Evolutionary conservation across 2,113 vertebrate species (phyloP), one percentile per base, ranked within the genome.

Genomic region (Leptocoma aspasia): DNA sequence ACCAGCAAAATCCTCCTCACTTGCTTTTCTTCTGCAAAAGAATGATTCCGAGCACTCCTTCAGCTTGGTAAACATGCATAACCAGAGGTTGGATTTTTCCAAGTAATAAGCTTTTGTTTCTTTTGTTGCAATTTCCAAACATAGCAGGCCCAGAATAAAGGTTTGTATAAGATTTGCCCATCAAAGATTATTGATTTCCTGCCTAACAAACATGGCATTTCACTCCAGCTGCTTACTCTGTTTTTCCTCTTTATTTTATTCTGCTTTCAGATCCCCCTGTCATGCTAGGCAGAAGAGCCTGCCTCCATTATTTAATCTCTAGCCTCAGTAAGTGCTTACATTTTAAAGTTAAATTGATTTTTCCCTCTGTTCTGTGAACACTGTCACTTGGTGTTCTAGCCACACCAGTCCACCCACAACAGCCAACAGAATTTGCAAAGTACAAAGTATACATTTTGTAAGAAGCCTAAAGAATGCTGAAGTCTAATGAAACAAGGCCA

Each of bases 261-360:
- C 70, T 68, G 65, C 56, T 86, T 88, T 65, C 79, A 86, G 52
- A 86, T 82, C 77, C 30, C 39, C 37, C 63, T 86, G 72, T 53
- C 69, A 82, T 19, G 33, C 52, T 84, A 92, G n/a, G 49, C 65
- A 96, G 86, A 96, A 86, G 57, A 92, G 69, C 66, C 60, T 93
- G 61, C 70, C 81, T 92, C 82, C 63, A 37, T 85, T 92, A 86
- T 93, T 94, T 93, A 65, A 61, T 69, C 35, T 95, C 56, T 57
- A 89, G 49, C 17, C 42, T 47, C 72, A 49, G 15, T 61, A 92
- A 95, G 60, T 71, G 41, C 21, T 90, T 83, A 60, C 50, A 71
- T 89, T 89, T 93, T 82, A 93, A 95, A 92, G 52, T 86, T 70
- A 92, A 75, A 86, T 90, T 93, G 60, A 84, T 92, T 84, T 92